Percentiles rank a stretch among this genome's conserved stretches.
phyloP scores from a whole-genome alignment of 2,888 invertebrate genomes.

The Chrysopilus asiliformis region DNA sequence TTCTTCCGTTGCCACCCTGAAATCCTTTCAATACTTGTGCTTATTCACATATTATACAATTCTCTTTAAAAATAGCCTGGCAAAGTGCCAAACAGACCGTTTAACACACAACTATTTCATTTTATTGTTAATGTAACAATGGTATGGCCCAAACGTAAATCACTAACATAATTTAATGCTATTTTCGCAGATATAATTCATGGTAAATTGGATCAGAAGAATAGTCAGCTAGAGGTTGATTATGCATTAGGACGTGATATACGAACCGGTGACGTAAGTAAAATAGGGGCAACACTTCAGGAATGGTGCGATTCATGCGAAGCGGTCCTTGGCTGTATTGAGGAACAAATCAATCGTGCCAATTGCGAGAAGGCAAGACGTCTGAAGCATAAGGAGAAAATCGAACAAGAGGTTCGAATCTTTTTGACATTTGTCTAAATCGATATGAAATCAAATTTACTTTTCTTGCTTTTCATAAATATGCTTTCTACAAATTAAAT shows the following conservation, averaged over 20 bases:
- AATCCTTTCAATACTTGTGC: too few species aligned
- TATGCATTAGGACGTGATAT: conserved; percentile 91
- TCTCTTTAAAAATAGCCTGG: too few species aligned
- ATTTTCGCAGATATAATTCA: conserved; percentile 68
- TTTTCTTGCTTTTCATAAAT: conserved; percentile 6
- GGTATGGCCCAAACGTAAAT: too few species aligned
- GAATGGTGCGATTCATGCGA: conserved; percentile 88
- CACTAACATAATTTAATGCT: too few species aligned
- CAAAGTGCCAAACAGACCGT: too few species aligned
- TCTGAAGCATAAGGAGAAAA: conserved; percentile 62
- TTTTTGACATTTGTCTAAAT: conserved; percentile 1
- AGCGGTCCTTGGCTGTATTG: conserved; percentile 75
- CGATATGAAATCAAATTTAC: too few species aligned
- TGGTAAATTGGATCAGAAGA: conserved; percentile 91
- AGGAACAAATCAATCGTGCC: conserved; percentile 75
- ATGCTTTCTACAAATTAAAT: not conserved
- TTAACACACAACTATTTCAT: too few species aligned
- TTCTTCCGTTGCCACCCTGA: too few species aligned
- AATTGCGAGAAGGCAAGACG: conserved; percentile 73
- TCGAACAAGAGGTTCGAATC: conserved; percentile 67
- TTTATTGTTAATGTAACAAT: too few species aligned
- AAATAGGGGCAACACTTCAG: conserved; percentile 67
- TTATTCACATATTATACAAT: too few species aligned
- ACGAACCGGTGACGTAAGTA: conserved; percentile 64
- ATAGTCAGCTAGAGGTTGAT: conserved; percentile 84